Base-by-base conservation (phyloP, 2,888 invertebrate species). In the Drosophila villosipedis region DNA sequence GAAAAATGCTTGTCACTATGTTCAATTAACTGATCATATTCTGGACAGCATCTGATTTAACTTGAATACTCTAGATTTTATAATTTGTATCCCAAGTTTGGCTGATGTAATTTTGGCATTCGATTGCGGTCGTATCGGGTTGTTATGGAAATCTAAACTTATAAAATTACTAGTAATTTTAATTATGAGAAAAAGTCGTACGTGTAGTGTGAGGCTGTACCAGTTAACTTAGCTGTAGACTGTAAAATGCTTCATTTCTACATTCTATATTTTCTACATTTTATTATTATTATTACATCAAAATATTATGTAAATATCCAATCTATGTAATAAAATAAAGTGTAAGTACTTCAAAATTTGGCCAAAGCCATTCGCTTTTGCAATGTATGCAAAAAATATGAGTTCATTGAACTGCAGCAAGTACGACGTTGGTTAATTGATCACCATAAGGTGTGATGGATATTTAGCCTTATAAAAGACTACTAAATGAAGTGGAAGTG, bases 391-490 rank as follows among this genome's bases (percentile, higher is more conserved):
- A 70, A 68, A 68, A 66, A 30, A 28, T n/a, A 25, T 2, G 33
- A 68, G 80, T 76, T 76, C 73, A 41, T 66, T 80, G 68, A 80
- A 71, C 80, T 55, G 39, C 49, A 16, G n/a, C n/a, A 14, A 19
- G 50, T 19, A 28, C 25, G 16, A 14, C 22, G 41, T 50, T 66
- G 52, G 28, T 31, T 52, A 39, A 35, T 41, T 31, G 25, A 37
- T 33, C 28, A n/a, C 55, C 12, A 57, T 28, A 30, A 47, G 57
- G 47, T 47, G 10, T 9, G n/a, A 43, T 16, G 12, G 47, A 28
- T 25, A 25, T 28, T 39, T 37, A 37, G 22, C 5, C 12, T 55
- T 53, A 53, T 28, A 30, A 7, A 30, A 30, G n/a, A 37, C 12
- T 22, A 31, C 4, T n/a, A 43, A 58, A 31, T 14, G 16, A n/a